A percentile compares a stretch with the other conserved stretches of the same genome.
These are phyloP conservation scores for Echeneis naucrates DNA, from an alignment of 2,797 vertebrate genomes.

Conservation along the genomic window DNA sequence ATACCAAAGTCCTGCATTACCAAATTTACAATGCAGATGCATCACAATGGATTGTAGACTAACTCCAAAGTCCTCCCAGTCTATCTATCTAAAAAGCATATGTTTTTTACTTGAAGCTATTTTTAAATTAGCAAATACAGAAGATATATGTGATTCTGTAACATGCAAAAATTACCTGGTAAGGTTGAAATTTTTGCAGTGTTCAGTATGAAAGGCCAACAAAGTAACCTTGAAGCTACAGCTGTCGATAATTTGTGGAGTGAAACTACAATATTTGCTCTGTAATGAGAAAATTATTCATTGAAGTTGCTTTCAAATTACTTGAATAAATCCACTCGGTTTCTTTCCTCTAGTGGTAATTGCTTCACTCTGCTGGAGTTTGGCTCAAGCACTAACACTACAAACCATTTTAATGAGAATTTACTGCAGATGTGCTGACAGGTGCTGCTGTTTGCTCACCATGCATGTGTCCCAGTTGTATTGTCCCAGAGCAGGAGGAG, in stretches of 20 bases:
- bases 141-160: background rate
- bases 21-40: conserved; percentile 34
- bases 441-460: conserved; percentile 83
- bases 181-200: background rate
- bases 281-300: too few species aligned
- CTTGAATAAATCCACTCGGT: background rate
- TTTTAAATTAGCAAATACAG: too few species aligned
- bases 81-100: too few species aligned
- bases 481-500: conserved; percentile 87
- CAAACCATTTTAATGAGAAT: background rate
- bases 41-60: background rate
- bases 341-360: background rate
- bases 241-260: too few species aligned
- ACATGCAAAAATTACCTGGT: background rate
- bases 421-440: background rate
- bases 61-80: background rate
- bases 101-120: background rate
- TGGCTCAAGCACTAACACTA: background rate
- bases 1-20: conserved; percentile 9
- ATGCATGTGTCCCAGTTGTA: conserved; percentile 90
- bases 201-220: background rate
- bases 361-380: background rate
- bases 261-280: too few species aligned
- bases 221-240: too few species aligned
- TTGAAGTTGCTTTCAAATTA: too few species aligned